Evolutionary conservation across 2,797 vertebrate species (phyloP), one percentile per base, ranked within the genome.

Genomic region (Poecilia wingei): DNA sequence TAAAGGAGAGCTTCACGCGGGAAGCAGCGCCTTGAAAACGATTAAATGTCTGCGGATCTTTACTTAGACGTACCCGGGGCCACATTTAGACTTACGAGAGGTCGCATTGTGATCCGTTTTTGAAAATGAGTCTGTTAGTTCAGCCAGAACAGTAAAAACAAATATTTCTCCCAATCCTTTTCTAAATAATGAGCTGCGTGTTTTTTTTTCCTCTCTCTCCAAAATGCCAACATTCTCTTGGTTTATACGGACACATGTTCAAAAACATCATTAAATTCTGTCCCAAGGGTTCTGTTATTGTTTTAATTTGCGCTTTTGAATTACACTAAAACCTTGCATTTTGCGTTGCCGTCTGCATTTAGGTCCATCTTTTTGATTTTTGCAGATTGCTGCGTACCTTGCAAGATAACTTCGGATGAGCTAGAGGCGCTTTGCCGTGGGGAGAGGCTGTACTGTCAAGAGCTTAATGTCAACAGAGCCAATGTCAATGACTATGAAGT

Each of bases 401-500:
- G 96, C 85, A 97, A 96, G 79, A 90, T 95, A 73, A 93, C 95
- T 13, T 93, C 91, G 92, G 93, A 94, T 16, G 95, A 96, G 33
- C 92, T 98, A 61, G 95, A 96, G 72, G 91, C 94, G 49, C 28
- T 96, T 28, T 97, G 97, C 79, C 95, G 96, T 20, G 79, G 84
- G 59, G 89, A 96, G 86, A 94, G 86, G 59, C 76, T 97, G 18
- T 88, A 93, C 74, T 98, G 97, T 82, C 83, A 93, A 57, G 73
- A 93, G 22, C 94, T 98, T 0, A 94, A 95, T 0, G 93, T 98
- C 83, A 97, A 87, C 80, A 95, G 91, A 80, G 88, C 94, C 85
- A 97, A 97, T 68, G 89, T 96, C 39, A 90, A 94, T 45, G 95
- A 97, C 31, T 98, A 96, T 76, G 97, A 97, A 90, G 97, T 98